A percentile compares a stretch with the other conserved stretches of the same genome.
Evolutionary conservation across 2,797 vertebrate species (phyloP).

Genomic region (Coluber constrictor): DNA sequence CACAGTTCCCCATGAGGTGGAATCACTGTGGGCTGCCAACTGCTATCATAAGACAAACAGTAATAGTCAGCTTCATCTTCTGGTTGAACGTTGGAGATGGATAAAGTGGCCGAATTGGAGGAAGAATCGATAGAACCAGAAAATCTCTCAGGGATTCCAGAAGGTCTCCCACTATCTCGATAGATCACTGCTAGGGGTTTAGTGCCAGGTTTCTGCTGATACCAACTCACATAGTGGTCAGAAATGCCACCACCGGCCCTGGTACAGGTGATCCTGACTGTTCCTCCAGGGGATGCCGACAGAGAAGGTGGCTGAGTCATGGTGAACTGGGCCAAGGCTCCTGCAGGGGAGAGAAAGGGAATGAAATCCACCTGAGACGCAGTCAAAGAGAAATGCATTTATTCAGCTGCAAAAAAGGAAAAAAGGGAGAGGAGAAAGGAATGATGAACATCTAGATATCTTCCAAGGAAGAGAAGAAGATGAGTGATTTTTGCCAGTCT

Average conservation of each 20-base stretch:
- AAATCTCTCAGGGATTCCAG: background rate
- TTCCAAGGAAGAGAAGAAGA: background rate
- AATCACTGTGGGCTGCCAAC: no score
- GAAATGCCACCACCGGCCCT: background rate
- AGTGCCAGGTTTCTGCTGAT: background rate
- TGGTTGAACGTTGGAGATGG: background rate
- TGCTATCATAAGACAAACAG: no score
- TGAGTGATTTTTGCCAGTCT: no score
- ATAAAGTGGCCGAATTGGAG: background rate
- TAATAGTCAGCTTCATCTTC: no score
- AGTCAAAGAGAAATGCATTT: no score
- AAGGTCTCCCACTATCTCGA: no score
- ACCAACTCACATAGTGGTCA: background rate
- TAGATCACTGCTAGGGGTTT: background rate
- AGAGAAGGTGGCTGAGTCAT: background rate
- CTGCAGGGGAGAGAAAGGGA: background rate
- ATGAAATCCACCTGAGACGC: background rate
- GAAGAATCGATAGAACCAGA: background rate
- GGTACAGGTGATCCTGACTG: background rate
- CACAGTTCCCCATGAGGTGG: no score
- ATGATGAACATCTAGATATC: accelerated
- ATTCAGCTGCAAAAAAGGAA: no score
- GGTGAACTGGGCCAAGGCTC: no score
- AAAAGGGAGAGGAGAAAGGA: background rate
- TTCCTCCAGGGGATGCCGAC: background rate